phyloP scores from a whole-genome alignment of 2,113 vertebrate species.

The Delphinus delphis region DNA sequence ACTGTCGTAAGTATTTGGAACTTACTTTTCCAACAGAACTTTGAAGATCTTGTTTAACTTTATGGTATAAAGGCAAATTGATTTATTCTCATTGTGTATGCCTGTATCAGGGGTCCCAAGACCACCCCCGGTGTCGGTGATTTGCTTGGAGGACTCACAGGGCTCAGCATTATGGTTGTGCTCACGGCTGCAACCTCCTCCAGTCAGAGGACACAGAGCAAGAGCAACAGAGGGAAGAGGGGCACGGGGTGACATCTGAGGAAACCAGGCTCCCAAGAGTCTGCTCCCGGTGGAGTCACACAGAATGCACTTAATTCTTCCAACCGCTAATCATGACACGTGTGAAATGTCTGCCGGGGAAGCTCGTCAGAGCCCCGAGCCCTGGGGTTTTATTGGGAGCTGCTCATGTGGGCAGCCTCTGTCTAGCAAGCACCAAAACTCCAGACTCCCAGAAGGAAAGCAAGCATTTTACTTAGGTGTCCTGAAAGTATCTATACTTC shows the following conservation, averaged over 20 bases:
- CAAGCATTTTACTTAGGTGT: background rate
- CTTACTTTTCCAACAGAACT: background rate
- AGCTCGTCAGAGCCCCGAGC: background rate
- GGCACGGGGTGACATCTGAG: accelerated
- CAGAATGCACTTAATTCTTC: background rate
- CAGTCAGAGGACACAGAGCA: too few species aligned
- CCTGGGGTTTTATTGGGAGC: background rate
- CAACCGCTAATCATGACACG: background rate
- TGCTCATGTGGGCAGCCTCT: background rate
- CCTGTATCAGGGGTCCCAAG: background rate
- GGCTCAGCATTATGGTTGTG: accelerated
- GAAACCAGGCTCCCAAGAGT: background rate
- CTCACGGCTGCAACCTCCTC: background rate
- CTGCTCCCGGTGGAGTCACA: background rate
- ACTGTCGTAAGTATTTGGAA: background rate
- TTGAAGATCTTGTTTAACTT: background rate
- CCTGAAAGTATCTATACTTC: too few species aligned
- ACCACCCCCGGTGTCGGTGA: background rate
- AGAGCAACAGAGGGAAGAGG: background rate
- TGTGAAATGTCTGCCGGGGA: background rate
- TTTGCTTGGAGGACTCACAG: background rate
- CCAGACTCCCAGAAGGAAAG: background rate
- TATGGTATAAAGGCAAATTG: background rate
- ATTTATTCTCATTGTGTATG: background rate
- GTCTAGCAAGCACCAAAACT: background rate